Evolutionary conservation across 2,797 vertebrate genomes (phyloP).

Genomic region (Lagocephalus sceleratus): DNA sequence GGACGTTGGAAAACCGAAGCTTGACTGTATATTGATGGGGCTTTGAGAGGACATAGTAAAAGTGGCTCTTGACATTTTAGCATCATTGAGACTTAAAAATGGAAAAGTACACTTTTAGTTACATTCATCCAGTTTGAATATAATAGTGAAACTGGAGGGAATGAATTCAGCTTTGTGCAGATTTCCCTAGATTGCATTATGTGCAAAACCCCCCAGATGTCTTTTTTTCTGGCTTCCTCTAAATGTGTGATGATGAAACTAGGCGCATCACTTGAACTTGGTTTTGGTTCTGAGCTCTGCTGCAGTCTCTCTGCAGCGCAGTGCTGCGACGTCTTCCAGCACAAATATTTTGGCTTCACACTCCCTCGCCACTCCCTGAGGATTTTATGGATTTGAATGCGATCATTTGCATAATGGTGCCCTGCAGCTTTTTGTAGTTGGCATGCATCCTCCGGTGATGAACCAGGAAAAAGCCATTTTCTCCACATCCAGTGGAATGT

Average conservation of each 20-base stretch:
- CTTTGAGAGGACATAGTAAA: not conserved
- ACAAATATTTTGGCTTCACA: conserved; percentile 30
- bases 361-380: conserved; percentile 10
- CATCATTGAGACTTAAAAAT: conserved; percentile 4
- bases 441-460: not conserved
- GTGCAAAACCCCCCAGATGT: too few species aligned
- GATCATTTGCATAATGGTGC: not conserved
- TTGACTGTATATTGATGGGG: too few species aligned
- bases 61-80: not conserved
- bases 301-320: conserved; percentile 57
- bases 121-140: not conserved
- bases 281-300: conserved; percentile 8
- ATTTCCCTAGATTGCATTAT: too few species aligned
- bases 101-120: conserved; percentile 1
- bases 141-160: conserved; percentile 6
- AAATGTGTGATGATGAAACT: too few species aligned
- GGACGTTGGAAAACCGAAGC: too few species aligned
- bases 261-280: not conserved
- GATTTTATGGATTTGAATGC: not conserved
- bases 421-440: not conserved
- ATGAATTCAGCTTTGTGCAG: too few species aligned
- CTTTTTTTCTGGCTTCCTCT: too few species aligned
- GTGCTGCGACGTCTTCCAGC: conserved; percentile 25
- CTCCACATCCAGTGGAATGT: not conserved
- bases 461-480: not conserved